Evolutionary conservation across 2,113 vertebrate genomes (phyloP).

Genomic region (Crotalus helleri): DNA sequence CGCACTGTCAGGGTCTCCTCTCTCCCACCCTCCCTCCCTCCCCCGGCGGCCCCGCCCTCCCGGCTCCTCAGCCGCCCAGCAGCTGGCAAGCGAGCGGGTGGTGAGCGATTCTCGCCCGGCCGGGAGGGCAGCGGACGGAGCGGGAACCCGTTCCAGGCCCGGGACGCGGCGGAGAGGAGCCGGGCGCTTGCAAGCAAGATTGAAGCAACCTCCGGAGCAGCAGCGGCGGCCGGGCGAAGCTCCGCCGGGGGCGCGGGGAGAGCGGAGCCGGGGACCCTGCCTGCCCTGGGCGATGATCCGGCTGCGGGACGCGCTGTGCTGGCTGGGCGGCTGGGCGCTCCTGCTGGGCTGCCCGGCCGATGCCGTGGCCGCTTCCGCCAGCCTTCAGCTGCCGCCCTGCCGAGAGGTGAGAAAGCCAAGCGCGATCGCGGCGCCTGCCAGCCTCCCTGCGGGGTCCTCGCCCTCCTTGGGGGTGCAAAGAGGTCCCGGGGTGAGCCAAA

Average conservation of each 20-base stretch:
- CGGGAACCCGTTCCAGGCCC: too few species aligned
- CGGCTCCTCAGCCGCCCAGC: background rate
- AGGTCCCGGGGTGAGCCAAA: too few species aligned
- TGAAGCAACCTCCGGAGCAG: too few species aligned
- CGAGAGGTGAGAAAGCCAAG: constrained; percentile 62
- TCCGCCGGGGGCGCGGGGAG: too few species aligned
- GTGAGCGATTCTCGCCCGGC: too few species aligned
- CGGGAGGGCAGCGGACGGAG: background rate
- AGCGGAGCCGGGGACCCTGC: too few species aligned
- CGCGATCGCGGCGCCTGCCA: background rate
- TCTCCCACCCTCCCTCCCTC: too few species aligned
- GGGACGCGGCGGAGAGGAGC: too few species aligned
- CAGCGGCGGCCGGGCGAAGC: background rate
- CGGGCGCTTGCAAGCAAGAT: too few species aligned
- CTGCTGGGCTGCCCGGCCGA: constrained; percentile 62
- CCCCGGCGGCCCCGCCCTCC: too few species aligned
- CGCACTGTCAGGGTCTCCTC: background rate
- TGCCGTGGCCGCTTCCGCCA: constrained; percentile 17
- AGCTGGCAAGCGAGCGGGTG: background rate
- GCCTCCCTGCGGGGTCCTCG: too few species aligned
- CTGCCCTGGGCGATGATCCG: background rate
- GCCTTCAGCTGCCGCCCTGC: constrained; percentile 64
- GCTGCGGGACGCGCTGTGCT: constrained; percentile 28
- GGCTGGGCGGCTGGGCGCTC: constrained; percentile 71
- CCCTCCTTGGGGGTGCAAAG: too few species aligned